These are phyloP conservation scores for Odontothrips loti DNA, from an alignment of 2,888 invertebrate species.

Conservation along the genomic window DNA sequence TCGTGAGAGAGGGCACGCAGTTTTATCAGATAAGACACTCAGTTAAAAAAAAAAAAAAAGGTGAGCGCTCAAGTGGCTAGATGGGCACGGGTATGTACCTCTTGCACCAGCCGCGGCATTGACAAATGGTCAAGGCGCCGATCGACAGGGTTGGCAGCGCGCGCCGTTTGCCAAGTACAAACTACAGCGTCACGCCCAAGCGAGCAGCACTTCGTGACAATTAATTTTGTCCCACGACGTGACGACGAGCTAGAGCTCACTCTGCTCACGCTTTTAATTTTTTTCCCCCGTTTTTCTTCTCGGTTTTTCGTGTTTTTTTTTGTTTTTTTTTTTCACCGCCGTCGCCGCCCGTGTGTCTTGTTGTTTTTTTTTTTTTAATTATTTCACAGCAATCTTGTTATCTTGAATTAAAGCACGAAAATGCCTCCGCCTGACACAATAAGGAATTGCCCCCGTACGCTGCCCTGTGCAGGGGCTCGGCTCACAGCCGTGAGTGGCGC, in stretches of 20 bases:
- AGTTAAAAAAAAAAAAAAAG: not conserved
- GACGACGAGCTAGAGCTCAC: not conserved
- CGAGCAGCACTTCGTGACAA: not conserved
- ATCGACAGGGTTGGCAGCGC: too few species aligned
- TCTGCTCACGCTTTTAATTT: too few species aligned
- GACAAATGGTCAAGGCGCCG: too few species aligned
- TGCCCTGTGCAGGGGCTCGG: too few species aligned
- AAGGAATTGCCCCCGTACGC: not conserved
- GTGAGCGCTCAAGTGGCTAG: too few species aligned
- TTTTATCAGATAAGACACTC: not conserved
- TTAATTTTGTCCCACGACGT: not conserved
- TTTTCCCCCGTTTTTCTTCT: not conserved
- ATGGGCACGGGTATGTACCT: too few species aligned
- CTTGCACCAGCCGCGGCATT: too few species aligned
- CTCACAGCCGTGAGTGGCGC: too few species aligned
- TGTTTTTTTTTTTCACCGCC: not conserved
- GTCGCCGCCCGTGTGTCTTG: too few species aligned
- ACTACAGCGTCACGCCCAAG: too few species aligned
- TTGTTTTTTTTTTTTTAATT: not conserved
- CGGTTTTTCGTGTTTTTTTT: not conserved
- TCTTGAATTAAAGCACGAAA: not conserved
- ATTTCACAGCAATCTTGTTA: not conserved
- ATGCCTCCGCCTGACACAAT: not conserved
- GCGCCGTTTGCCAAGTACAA: too few species aligned
- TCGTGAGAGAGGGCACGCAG: too few species aligned